These are phyloP conservation scores for Papilio xuthus DNA, from an alignment of 1,140 invertebrate species.

Conservation along the genomic window DNA sequence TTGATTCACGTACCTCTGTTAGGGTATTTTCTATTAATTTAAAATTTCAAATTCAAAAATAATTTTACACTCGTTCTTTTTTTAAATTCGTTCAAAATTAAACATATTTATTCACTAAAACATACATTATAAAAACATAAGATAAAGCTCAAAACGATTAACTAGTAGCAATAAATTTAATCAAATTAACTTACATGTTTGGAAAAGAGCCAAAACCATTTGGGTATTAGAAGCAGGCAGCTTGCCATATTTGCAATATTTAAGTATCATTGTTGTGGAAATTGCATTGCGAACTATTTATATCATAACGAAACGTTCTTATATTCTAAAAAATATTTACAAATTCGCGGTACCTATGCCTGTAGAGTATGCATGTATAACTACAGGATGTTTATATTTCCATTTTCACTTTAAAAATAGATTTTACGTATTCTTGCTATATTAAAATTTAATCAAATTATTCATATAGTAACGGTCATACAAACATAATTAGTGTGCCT, in stretches of 20 bases:
- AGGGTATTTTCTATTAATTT: no score
- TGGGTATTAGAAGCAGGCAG: constrained; percentile 20
- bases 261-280: constrained; percentile 5
- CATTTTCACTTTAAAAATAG: no score
- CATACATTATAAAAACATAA: background rate
- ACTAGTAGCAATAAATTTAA: constrained; percentile 2
- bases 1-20: no score
- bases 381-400: background rate
- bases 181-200: constrained; percentile 21
- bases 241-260: constrained; percentile 23
- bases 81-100: no score
- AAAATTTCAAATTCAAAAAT: no score
- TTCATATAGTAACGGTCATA: no score
- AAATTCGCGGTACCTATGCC: background rate
- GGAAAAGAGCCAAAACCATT: constrained; percentile 15
- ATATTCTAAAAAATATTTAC: background rate
- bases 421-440: no score
- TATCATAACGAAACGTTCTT: background rate
- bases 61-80: no score
- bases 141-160: constrained; percentile 4
- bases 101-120: background rate
- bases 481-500: no score
- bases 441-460: no score
- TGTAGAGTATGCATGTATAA: background rate
- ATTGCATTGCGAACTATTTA: background rate